Evolutionary conservation across 2,888 invertebrate genomes (phyloP).

Genomic region (Serripes groenlandicus): DNA sequence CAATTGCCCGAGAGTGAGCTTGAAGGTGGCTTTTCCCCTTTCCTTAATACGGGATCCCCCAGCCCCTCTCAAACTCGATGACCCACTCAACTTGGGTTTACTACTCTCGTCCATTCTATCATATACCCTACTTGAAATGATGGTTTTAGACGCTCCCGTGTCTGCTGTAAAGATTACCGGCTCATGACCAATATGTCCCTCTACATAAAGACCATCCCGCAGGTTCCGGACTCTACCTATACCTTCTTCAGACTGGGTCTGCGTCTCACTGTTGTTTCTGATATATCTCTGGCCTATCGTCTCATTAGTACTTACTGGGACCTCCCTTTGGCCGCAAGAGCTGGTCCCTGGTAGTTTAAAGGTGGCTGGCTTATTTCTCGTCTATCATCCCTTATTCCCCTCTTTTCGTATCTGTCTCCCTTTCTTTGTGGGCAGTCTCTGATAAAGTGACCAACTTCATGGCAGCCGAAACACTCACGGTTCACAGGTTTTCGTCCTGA

Average conservation of each 20-base stretch:
- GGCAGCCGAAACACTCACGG: neutral
- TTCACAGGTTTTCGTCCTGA: neutral
- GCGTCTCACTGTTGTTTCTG: neutral
- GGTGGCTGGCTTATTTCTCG: neutral
- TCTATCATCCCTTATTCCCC: no score
- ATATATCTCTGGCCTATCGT: neutral
- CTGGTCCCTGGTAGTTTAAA: slow-evolving; percentile 9
- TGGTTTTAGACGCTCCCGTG: neutral
- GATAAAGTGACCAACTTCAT: neutral
- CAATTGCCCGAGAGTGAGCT: slow-evolving; percentile 24
- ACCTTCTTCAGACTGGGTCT: neutral
- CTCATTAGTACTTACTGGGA: neutral
- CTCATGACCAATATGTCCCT: neutral
- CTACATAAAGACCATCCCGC: neutral
- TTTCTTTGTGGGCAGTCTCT: neutral
- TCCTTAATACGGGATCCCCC: slow-evolving; percentile 15
- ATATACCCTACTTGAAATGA: neutral
- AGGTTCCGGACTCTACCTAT: slow-evolving; percentile 1
- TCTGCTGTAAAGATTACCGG: neutral
- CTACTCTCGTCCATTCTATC: neutral
- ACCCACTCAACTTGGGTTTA: slow-evolving; percentile 7
- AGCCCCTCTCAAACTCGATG: slow-evolving; percentile 11
- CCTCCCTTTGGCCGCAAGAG: slow-evolving; percentile 13
- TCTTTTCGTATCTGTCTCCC: neutral
- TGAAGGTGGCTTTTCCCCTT: slow-evolving; percentile 38